Conservation (phyloP, 2,113 vertebrate species). For the Vidua chalybeata region DNA sequence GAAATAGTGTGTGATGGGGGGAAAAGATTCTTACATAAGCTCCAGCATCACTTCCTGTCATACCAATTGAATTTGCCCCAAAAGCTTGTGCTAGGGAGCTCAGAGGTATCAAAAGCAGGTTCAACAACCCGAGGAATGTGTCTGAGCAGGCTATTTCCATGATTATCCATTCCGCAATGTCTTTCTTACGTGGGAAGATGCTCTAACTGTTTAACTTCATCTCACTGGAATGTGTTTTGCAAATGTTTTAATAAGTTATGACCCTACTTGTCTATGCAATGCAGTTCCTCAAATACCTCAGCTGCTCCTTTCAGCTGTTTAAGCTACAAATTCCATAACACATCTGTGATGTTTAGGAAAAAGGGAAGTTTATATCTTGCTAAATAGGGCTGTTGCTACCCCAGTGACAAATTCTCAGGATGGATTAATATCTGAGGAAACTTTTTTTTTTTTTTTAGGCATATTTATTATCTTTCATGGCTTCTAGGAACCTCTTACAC, state of each 20-base stretch:
- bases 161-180: background rate
- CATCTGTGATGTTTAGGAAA: constrained; percentile 21
- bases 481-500: background rate
- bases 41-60: background rate
- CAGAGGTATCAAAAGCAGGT: background rate
- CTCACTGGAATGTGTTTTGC: constrained; percentile 60
- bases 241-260: constrained; percentile 57
- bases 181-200: constrained; percentile 2
- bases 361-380: constrained; percentile 48
- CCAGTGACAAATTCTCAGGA: background rate
- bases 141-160: background rate
- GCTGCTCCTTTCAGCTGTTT: constrained; percentile 40
- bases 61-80: background rate
- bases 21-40: background rate
- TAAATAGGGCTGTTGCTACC: constrained; percentile 35
- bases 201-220: background rate
- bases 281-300: constrained; percentile 40
- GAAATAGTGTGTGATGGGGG: background rate
- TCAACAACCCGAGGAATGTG: background rate
- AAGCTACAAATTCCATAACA: constrained; percentile 31
- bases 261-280: constrained; percentile 59
- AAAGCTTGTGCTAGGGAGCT: background rate
- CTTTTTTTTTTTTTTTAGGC: background rate
- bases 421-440: background rate
- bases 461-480: background rate